Evolutionary conservation across 2,113 vertebrate genomes (phyloP).

Genomic region (Cryptoleucopteryx plumbea): DNA sequence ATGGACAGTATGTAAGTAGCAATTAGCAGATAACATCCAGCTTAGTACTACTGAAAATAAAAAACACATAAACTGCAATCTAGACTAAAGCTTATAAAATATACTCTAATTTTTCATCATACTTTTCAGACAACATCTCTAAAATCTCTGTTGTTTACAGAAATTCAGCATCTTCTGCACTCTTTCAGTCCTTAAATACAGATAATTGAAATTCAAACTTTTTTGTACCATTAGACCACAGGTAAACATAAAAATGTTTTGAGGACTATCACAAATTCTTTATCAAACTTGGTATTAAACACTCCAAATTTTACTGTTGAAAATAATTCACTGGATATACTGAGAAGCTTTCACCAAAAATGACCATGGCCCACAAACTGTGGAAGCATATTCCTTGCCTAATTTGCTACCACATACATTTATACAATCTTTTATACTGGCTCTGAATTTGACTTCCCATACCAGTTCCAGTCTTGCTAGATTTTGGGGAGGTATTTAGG

Average conservation of each 20-base stretch:
- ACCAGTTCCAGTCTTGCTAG: accelerated
- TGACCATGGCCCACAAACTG: neutral
- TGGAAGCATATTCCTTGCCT: neutral
- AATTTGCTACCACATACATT: neutral
- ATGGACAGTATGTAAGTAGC: neutral
- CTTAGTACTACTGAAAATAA: neutral
- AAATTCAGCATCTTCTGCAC: neutral
- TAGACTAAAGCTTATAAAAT: neutral
- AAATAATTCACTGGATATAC: neutral
- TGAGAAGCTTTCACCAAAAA: neutral
- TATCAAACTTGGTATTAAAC: accelerated
- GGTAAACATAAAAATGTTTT: neutral
- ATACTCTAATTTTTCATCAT: neutral
- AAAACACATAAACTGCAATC: neutral
- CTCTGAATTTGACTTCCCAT: neutral
- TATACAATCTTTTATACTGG: neutral
- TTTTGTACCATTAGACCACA: neutral
- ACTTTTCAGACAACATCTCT: neutral
- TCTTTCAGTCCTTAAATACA: neutral
- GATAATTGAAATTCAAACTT: neutral
- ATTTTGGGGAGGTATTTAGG: neutral
- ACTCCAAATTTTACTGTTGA: neutral
- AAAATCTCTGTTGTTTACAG: neutral
- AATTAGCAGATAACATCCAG: neutral
- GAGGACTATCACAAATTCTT: neutral